Percentiles rank a stretch among this genome's conserved stretches.
Conservation (phyloP, 2,113 vertebrate genomes). For the Rissa tridactyla region DNA sequence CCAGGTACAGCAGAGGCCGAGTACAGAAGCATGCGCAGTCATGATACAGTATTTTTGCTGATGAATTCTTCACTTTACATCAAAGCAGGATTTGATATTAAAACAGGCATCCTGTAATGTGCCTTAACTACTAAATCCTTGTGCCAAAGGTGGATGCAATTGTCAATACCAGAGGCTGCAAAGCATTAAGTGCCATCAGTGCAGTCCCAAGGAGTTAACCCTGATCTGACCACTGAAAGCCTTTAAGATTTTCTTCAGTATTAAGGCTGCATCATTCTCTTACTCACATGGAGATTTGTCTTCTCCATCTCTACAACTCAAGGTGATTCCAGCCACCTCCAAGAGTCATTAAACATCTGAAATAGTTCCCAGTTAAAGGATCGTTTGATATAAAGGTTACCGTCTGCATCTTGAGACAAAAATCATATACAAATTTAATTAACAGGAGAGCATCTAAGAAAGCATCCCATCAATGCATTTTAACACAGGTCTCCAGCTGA, state of each 20-base stretch:
- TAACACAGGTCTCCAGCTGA: too few relatives aligned
- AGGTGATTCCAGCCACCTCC: not conserved
- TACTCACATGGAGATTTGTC: not conserved
- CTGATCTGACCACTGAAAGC: not conserved
- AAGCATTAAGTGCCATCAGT: not conserved
- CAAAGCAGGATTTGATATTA: not conserved
- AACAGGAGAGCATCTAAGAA: too few relatives aligned
- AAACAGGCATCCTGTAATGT: not conserved
- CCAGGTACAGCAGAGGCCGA: not conserved
- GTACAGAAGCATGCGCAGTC: not conserved
- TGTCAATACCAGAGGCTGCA: not conserved
- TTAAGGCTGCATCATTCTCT: not conserved
- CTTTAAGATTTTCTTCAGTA: not conserved
- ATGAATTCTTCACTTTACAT: not conserved
- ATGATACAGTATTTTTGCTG: not conserved
- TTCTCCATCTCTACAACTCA: not conserved
- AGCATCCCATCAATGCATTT: too few relatives aligned
- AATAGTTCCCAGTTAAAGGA: too few relatives aligned
- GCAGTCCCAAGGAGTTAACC: not conserved
- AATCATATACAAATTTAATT: too few relatives aligned
- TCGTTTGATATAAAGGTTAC: too few relatives aligned
- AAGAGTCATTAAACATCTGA: too few relatives aligned
- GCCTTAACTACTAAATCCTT: not conserved
- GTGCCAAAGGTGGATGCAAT: not conserved
- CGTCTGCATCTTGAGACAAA: too few relatives aligned